These are phyloP conservation scores for Clangula hyemalis DNA, from an alignment of 2,797 vertebrate species.

Conservation along the genomic window DNA sequence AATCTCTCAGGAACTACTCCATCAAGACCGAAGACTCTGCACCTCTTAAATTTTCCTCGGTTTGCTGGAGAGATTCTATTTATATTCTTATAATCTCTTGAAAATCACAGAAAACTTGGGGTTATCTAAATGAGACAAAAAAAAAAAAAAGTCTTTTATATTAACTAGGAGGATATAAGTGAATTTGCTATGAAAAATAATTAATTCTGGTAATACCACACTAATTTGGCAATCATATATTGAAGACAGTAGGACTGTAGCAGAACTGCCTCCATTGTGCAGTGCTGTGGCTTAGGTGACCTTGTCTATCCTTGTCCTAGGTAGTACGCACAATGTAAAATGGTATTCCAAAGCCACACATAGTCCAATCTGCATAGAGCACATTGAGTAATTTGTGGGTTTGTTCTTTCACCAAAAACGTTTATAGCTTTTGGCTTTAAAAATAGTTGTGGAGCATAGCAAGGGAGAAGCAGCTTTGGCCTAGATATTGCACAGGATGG, in stretches of 20 bases:
- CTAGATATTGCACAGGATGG: slow-evolving; percentile 77
- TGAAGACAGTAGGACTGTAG: background rate
- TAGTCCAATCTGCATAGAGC: slow-evolving; percentile 78
- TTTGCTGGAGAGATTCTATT: background rate
- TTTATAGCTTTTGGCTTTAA: slow-evolving; percentile 88
- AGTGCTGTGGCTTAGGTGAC: slow-evolving; percentile 51
- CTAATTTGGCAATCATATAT: background rate
- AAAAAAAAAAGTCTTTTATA: background rate
- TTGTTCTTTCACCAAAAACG: slow-evolving; percentile 86
- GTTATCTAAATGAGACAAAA: background rate
- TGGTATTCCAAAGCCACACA: slow-evolving; percentile 68
- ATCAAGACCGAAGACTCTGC: background rate
- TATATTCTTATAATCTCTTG: background rate
- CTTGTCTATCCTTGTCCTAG: slow-evolving; percentile 81
- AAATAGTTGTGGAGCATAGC: slow-evolving; percentile 81
- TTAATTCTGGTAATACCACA: background rate
- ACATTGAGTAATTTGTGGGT: slow-evolving; percentile 85
- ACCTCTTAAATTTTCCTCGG: background rate
- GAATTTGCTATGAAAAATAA: background rate
- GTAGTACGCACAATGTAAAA: slow-evolving; percentile 62
- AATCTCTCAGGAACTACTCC: background rate
- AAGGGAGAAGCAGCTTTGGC: slow-evolving; percentile 77
- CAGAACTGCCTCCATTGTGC: background rate
- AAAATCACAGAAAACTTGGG: background rate
- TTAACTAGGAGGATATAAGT: background rate